These are phyloP conservation scores for Crossocerus cetratus DNA, from an alignment of 2,888 invertebrate species.

Conservation along the genomic window DNA sequence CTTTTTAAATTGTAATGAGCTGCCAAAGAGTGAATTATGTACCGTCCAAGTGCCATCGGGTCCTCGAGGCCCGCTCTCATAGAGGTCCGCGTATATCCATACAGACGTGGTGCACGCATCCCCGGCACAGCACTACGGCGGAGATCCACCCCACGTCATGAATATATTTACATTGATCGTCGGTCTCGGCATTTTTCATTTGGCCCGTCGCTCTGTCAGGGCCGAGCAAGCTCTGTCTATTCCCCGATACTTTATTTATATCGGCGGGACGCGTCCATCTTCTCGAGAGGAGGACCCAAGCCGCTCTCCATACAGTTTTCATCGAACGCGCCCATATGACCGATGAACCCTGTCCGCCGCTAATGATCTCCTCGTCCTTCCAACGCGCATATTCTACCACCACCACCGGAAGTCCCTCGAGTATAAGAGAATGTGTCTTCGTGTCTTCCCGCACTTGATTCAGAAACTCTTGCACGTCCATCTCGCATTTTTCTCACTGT, in stretches of 20 bases:
- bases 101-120: conserved; percentile 39
- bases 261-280: conserved; percentile 61
- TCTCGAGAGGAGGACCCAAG: conserved; percentile 32
- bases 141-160: conserved; percentile 74
- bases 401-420: conserved; percentile 25
- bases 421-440: neutral
- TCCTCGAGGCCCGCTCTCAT: conserved; percentile 62
- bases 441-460: neutral
- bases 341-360: conserved; percentile 41
- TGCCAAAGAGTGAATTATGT: conserved; percentile 77
- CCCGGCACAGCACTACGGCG: conserved; percentile 41
- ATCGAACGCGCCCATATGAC: conserved; percentile 44
- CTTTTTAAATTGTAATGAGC: conserved; percentile 77
- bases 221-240: conserved; percentile 55
- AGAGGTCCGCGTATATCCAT: conserved; percentile 50
- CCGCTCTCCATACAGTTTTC: conserved; percentile 50
- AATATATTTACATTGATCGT: conserved; percentile 77
- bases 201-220: conserved; percentile 63
- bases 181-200: conserved; percentile 74
- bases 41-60: conserved; percentile 73
- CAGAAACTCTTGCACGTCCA: neutral
- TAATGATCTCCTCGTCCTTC: conserved; percentile 52
- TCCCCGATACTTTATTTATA: conserved; percentile 72
- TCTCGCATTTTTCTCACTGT: neutral
- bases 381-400: neutral